Base-by-base conservation (phyloP, 2,797 vertebrate genomes). In the Netta rufina region DNA sequence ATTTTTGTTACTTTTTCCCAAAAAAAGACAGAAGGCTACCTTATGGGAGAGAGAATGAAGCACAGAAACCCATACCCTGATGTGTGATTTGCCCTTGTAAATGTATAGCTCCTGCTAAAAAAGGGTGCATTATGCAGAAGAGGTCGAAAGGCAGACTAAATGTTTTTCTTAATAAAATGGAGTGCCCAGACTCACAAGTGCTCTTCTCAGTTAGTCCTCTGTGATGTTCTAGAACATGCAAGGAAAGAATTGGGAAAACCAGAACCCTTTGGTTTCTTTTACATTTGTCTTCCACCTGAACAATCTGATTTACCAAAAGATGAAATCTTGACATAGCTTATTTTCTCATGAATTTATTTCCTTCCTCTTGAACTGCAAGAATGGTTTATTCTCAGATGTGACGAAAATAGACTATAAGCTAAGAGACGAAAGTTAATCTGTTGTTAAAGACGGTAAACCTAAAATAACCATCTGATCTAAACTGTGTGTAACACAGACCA, bases 391-490 rank as follows among this genome's bases (percentile, higher is more conserved):
- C 61, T 85, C 87, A 93, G 32, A 85, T 33, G 32, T 15, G 27
- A 87, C 25, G 4, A 41, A 94, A 91, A 74, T 6, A 92, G 30
- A 74, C 19, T 36, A 65, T 21, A 81, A 73, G 8, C 28, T 54
- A 84, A 41, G 17, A 78, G 12, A 61, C 13, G 32, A 76, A 82
- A 92, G 9, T 47, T 77, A 39, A 82, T 60, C 69, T 87, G 57
- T 49, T 73, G 28, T 67, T 87, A 76, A 78, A 86, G 39, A 45
- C 2, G 11, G 5, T 73, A 72, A 77, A 22, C 33, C 24, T 92
- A 38, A 53, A 90, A 91, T 39, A 90, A 79, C 24, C 41, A 69
- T 32, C 56, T 79, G 33, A 92, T 74, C 74, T 69, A 92, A 84
- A 12, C 41, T 17, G 24, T 8, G 41, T 7, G 5, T 45, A 90